Base-by-base conservation (phyloP, 2,888 invertebrate genomes). In the Dolomedes plantarius region DNA sequence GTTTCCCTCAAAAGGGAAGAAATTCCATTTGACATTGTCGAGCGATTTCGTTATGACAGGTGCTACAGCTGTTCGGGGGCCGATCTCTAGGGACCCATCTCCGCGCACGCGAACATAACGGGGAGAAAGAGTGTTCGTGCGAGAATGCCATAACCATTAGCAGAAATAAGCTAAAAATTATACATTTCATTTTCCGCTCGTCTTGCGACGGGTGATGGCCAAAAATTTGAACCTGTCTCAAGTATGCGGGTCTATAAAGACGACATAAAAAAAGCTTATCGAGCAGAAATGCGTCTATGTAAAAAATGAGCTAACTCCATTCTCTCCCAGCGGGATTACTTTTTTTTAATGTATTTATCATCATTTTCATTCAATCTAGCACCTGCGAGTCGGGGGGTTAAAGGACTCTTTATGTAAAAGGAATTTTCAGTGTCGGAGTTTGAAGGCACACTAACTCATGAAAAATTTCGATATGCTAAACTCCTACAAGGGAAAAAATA, bases 71-170 rank as follows among this genome's bases (percentile, higher is more conserved):
- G 19, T 32, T 27, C 16, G 32, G 39, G 71, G 78, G 28, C 11
- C 56, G 0, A 5, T n/a, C 31, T 28, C 36, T 62, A 39, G 68
- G 71, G 50, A 19, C 36, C 41, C 41, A 46, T 11, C 62, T 27
- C 19, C 6, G 13, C 29, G 80, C 80, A 67, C 80, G 67, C 80
- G 80, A 73, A 73, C 67, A 19, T 80, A 80, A 80, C 80, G 80
- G 80, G 79, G 69, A 72, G 68, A 76, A 82, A 56, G 62, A 68
- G 82, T 69, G 75, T 39, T 41, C 31, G 31, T 32, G 72, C 46
- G 41, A 39, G 74, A 81, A 74, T 81, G 69, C 62, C 13, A 79
- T 65, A 16, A 36, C 65, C 65, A 83, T 83, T 76, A 71, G 74
- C 16, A 46, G 36, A 65, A 56, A 36, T 36, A 77, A 50, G 71